Evolutionary conservation across 2,888 invertebrate genomes (phyloP), one percentile per base, ranked within the genome.

Genomic region (Chrysina gloriosa): DNA sequence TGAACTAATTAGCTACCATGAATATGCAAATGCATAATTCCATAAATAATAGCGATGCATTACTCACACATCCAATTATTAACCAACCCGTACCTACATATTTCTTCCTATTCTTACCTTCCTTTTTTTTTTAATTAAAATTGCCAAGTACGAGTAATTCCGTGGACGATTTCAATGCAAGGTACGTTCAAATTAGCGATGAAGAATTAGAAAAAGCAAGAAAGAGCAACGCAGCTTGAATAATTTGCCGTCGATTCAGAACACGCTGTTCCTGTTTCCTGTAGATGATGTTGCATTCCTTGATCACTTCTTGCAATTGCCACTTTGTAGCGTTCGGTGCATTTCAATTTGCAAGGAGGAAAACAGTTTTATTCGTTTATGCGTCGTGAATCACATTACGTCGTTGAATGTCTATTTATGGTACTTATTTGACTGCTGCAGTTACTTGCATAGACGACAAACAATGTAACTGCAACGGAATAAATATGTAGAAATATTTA

Each of bases 251-350:
- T 48, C 21, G 48, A 64, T 64, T 64, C 64, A 34, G 27, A 27
- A 50, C 64, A 64, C 64, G 64, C 64, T 39, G 50, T 64, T 64
- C 64, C 64, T 64, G 64, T 64, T 64, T 64, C 64, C 64, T 64
- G 64, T 50, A 64, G 50, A 50, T 50, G 31, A 36, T 50, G 29
- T 50, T 64, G 50, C 64, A 64, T 50, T 48, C 29, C 16, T 29
- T n/a, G 50, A 64, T 64, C 50, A 21, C 34, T 48, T 64, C 63
- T 64, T 64, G 63, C 63, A 64, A 64, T 64, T 50, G 50, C 63
- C 11, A 21, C 19, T 23, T 29, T 19, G 47, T 25, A 11, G 25
- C 50, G 36, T 23, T 25, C 64, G 34, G 50, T 64, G 64, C 64
- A 64, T 64, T 50, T 64, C 36, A 64, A 64, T 64, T 29, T 39